A percentile compares a stretch with the other conserved stretches of the same genome.
Evolutionary conservation across 2,113 vertebrate species (phyloP).

Genomic region (Onychostruthus taczanowskii): DNA sequence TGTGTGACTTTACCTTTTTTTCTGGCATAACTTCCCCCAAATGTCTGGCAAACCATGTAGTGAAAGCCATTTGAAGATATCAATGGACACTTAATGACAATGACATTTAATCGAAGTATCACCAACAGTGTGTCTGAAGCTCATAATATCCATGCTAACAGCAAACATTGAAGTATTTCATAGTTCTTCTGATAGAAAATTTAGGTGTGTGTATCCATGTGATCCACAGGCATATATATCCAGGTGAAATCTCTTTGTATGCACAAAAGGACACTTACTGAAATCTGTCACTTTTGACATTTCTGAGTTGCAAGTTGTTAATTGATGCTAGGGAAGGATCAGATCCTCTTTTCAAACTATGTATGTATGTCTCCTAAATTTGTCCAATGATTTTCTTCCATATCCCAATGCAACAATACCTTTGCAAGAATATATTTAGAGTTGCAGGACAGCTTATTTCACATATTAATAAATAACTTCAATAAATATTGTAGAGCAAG

Average conservation of each 20-base stretch:
- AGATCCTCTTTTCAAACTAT: not conserved
- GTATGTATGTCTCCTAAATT: not conserved
- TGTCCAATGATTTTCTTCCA: accelerated
- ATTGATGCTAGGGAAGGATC: not conserved
- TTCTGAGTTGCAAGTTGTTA: not conserved
- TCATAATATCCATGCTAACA: not conserved
- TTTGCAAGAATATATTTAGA: not conserved
- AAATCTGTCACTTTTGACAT: not conserved
- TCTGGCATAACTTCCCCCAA: not conserved
- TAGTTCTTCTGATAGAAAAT: not conserved
- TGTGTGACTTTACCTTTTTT: not conserved
- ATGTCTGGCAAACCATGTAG: not conserved
- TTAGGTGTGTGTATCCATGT: not conserved
- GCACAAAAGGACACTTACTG: not conserved
- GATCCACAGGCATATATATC: not conserved
- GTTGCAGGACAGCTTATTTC: not conserved
- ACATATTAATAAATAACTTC: not conserved
- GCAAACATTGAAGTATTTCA: not conserved
- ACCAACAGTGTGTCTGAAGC: not conserved
- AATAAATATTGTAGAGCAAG: not conserved
- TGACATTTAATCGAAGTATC: not conserved
- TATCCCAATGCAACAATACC: not conserved
- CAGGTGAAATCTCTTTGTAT: not conserved
- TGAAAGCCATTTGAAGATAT: not conserved
- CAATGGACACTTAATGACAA: not conserved